Evolutionary conservation across 2,888 invertebrate genomes (phyloP).

Genomic region (Polyommatus icarus): DNA sequence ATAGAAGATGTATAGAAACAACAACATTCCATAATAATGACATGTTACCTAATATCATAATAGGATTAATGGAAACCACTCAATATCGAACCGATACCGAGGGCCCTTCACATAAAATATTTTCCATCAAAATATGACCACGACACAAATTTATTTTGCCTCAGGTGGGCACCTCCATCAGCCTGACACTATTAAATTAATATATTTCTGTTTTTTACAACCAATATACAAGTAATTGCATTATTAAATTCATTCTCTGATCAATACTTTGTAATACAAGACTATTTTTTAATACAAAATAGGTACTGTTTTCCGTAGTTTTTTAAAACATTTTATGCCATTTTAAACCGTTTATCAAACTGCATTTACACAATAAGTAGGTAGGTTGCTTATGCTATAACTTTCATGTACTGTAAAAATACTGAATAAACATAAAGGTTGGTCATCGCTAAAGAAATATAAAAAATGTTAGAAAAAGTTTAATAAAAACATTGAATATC

Average conservation of each 20-base stretch:
- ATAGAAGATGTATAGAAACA: too few species aligned
- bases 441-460: neutral
- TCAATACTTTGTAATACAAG: slow-evolving; percentile 53
- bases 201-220: slow-evolving; percentile 62
- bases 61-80: slow-evolving; percentile 28
- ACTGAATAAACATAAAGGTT: neutral
- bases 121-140: slow-evolving; percentile 24
- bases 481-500: neutral
- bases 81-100: neutral
- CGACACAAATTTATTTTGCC: slow-evolving; percentile 29
- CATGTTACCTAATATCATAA: neutral
- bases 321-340: neutral
- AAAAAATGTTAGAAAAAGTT: neutral
- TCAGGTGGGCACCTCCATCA: slow-evolving; percentile 59
- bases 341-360: neutral
- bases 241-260: slow-evolving; percentile 59
- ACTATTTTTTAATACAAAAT: slow-evolving; percentile 43
- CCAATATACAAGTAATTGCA: slow-evolving; percentile 61
- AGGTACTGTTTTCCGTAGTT: neutral
- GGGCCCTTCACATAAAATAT: slow-evolving; percentile 6
- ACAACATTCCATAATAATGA: neutral
- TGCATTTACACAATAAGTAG: neutral
- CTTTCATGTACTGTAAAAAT: neutral
- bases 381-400: neutral
- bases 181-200: slow-evolving; percentile 66